Conservation (phyloP, 1,140 invertebrate species). For the Zaprionus gabonicus region DNA sequence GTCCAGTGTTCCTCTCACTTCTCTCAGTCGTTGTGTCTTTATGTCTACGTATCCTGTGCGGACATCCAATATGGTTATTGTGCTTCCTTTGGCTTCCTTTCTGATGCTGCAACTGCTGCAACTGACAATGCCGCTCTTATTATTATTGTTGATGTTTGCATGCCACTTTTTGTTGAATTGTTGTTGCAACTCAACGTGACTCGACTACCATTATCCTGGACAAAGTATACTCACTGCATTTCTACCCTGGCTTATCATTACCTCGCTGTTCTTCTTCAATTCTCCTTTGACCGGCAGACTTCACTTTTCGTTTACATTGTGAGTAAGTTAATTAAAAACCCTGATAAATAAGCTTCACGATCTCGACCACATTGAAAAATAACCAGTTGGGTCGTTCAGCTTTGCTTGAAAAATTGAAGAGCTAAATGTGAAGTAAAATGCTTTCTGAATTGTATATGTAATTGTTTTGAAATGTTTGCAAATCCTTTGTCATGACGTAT, state of each 20-base stretch:
- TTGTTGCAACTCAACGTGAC: constrained; percentile 65
- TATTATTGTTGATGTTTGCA: constrained; percentile 56
- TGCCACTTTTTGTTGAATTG: constrained; percentile 68
- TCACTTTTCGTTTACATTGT: constrained; percentile 32
- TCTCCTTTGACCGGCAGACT: constrained; percentile 20
- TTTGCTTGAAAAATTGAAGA: background rate
- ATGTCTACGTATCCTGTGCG: constrained; percentile 30
- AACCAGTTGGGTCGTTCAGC: background rate
- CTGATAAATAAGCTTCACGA: constrained; percentile 32
- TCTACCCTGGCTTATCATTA: constrained; percentile 28
- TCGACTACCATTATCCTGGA: constrained; percentile 6
- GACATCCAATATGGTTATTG: constrained; percentile 70
- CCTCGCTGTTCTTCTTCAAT: constrained; percentile 27
- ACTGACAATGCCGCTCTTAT: background rate
- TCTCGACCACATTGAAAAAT: background rate
- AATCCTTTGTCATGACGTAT: constrained; percentile 4
- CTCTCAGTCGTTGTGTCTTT: background rate
- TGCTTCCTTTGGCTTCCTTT: constrained; percentile 54
- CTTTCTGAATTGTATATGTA: background rate
- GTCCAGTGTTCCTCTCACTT: constrained; percentile 3
- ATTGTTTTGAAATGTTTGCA: constrained; percentile 1
- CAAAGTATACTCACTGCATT: background rate
- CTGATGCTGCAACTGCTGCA: constrained; percentile 5
- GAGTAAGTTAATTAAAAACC: constrained; percentile 46
- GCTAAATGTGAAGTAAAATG: background rate